Percentiles rank a stretch among this genome's conserved stretches.
These are phyloP conservation scores for Apamea anceps DNA, from an alignment of 2,888 invertebrate genomes.

Conservation along the genomic window DNA sequence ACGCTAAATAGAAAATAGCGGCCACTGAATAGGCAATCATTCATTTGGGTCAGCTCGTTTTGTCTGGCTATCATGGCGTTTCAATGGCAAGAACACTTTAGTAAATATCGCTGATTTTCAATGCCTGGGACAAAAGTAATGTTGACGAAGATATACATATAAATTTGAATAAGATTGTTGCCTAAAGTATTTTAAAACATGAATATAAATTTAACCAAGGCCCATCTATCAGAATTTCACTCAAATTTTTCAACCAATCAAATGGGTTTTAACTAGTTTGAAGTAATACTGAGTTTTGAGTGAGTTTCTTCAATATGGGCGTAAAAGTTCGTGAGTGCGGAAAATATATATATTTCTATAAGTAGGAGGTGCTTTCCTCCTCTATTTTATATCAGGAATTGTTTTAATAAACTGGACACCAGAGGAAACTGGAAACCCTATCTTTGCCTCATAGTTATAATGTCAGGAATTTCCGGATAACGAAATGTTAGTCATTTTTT, in stretches of 20 bases:
- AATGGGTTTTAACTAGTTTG: too few relatives aligned
- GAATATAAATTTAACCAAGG: neutral
- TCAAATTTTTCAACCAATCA: too few relatives aligned
- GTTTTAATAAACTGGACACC: neutral
- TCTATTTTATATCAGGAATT: neutral
- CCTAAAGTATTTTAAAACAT: neutral
- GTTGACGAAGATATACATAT: neutral
- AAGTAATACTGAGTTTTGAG: too few relatives aligned
- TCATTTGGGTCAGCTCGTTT: slow-evolving; percentile 64
- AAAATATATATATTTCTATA: neutral
- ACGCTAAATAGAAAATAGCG: slow-evolving; percentile 68
- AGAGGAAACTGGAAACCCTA: neutral
- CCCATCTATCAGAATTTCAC: too few relatives aligned
- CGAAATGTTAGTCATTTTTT: neutral
- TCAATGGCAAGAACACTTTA: slow-evolving; percentile 43
- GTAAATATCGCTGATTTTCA: slow-evolving; percentile 36
- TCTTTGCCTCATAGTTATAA: neutral
- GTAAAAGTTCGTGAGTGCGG: neutral
- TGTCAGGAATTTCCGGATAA: slow-evolving; percentile 12
- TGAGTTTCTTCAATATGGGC: too few relatives aligned
- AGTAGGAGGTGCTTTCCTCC: too few relatives aligned
- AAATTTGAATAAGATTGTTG: neutral
- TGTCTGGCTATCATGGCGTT: slow-evolving; percentile 24
- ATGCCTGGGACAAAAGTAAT: slow-evolving; percentile 9
- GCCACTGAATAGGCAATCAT: slow-evolving; percentile 64